Conservation (phyloP, 2,888 invertebrate species). For the Iphiclides podalirius region DNA sequence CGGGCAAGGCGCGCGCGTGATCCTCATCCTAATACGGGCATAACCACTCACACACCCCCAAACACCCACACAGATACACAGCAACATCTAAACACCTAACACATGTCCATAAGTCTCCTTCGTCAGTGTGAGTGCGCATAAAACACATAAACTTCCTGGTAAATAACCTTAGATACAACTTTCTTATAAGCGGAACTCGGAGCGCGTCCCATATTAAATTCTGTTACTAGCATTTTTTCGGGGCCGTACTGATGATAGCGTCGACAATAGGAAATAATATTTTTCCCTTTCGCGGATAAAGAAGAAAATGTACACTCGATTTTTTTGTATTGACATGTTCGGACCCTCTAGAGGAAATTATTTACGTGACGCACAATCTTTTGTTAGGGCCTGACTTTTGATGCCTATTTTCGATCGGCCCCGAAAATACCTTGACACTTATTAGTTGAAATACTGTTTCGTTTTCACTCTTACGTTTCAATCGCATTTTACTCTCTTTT, state of each 20-base stretch:
- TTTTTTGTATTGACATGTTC: slow-evolving; percentile 46
- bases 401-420: background rate
- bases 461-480: background rate
- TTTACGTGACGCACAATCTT: slow-evolving; percentile 43
- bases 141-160: slow-evolving; percentile 74
- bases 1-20: slow-evolving; percentile 76
- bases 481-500: too few relatives aligned
- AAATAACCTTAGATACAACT: slow-evolving; percentile 73
- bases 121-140: slow-evolving; percentile 53
- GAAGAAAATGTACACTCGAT: slow-evolving; percentile 50
- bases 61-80: slow-evolving; percentile 48
- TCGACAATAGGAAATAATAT: slow-evolving; percentile 63
- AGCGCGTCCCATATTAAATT: slow-evolving; percentile 73
- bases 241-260: slow-evolving; percentile 56
- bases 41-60: slow-evolving; percentile 65
- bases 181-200: too few relatives aligned
- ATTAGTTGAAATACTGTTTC: too few relatives aligned
- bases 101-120: slow-evolving; percentile 44
- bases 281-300: slow-evolving; percentile 49
- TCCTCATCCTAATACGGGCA: slow-evolving; percentile 73
- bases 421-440: too few relatives aligned
- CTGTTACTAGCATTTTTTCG: slow-evolving; percentile 60
- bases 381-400: slow-evolving; percentile 21
- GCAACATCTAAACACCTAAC: slow-evolving; percentile 55
- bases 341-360: slow-evolving; percentile 44